Evolutionary conservation across 2,888 invertebrate species (phyloP), one percentile per base, ranked within the genome.

Genomic region (Drosophila aldrichi): DNA sequence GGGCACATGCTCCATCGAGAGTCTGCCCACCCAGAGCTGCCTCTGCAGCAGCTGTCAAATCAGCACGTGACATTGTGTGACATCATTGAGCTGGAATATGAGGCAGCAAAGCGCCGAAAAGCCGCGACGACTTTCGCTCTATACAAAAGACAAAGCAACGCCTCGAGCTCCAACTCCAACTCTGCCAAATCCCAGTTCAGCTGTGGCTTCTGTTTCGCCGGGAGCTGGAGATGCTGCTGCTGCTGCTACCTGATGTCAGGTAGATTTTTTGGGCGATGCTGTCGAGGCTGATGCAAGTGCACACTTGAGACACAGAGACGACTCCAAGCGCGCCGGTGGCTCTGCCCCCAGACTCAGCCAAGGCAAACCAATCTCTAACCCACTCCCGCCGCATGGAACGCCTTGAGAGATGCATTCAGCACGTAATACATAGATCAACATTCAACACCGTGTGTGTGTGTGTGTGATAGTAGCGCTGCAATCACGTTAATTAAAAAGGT

Each of bases 401-500:
- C 71, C 77, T 64, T 60, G 79, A 74, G 69, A 76, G 79, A 73
- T 83, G 85, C 81, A 84, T 82, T 84, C 82, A 86, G 90, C 90
- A 91, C 90, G 91, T 91, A 86, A 84, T 87, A 79, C 90, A 84
- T 88, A 90, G 90, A 90, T 90, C 90, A 88, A 83, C 87, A 67
- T 67, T 61, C 67, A 59, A 60, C 64, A 40, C 69, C 59, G 20
- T 52, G 8, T 58, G 8, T 43, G 38, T 44, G 38, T 66, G 46
- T 66, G 41, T 59, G 9, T 55, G 62, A 59, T 49, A 65, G 80
- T 82, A 70, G 67, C 54, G 79, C 79, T 88, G 91, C 91, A 91
- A 91, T 91, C 91, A 90, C 90, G 88, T 91, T 91, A 91, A 91
- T 91, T 91, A 91, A 91, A 91, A 91, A 91, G 91, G 91, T 91